Base-by-base conservation (phyloP, 1,140 invertebrate genomes). In the Lethrus apterus region DNA sequence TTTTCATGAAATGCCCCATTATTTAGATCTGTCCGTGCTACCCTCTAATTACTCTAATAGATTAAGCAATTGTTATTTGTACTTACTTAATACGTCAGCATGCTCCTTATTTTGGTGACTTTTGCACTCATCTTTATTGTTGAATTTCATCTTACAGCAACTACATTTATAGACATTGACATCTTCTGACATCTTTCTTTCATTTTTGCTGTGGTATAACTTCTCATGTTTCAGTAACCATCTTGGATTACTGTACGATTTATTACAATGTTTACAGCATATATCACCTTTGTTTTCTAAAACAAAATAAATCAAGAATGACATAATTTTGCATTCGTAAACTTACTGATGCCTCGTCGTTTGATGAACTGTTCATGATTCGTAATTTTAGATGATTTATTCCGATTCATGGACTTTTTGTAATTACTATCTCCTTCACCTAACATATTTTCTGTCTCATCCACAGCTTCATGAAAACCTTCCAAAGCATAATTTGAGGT, bases 121-220 rank as follows among this genome's bases (percentile, higher is more conserved):
- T 7, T 58, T 58, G 19, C 62, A 58, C 44, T 66, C 59, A 23
- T 66, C 62, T 44, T 66, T 64, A 30, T 60, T 66, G 26, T 58
- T 56, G 46, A 70, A 70, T 44, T 55, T 61, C 17, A 58, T 38
- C 23, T 60, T 60, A 49, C 69, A 70, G 49, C 65, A 68, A 14
- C 64, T 62, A 42, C 68, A 70, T 45, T 68, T 69, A 24, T 60
- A 56, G 2, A 48, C 13, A 14, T 33, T n/a, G 30, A 21, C 8
- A 21, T 43, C 2, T 2, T 18, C 33, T 36, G 20, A 26, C 3
- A 34, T 23, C 20, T 15, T 33, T 17, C 14, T 48, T 35, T 45
- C 14, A n/a, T 30, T 20, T 34, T 48, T 26, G 24, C 45, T 35
- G 19, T 34, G 33, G 11, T 10, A 1, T 34, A 21, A 9, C 14